Base-by-base conservation (phyloP, 2,113 vertebrate species). In the Alligator mississippiensis region DNA sequence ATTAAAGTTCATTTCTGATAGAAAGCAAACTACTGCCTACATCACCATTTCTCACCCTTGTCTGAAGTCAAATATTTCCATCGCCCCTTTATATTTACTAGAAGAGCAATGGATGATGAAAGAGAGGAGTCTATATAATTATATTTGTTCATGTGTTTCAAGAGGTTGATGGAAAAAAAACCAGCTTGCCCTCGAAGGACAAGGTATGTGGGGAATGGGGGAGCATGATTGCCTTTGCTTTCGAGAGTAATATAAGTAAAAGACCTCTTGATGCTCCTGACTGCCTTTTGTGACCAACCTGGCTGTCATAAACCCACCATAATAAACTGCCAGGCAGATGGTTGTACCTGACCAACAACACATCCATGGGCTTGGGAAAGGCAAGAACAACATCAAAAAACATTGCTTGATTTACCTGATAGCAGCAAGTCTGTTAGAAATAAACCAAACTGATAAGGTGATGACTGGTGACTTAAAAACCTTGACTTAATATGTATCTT, bases 181-280 rank as follows among this genome's bases (percentile, higher is more conserved):
- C 34, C 34, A 95, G 91, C 90, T 80, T 70, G 85, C 89, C 90
- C 80, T 84, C 55, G 80, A 75, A 96, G 85, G 76, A 59, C 90
- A 88, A 77, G 92, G 78, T 75, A 77, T 30, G 9, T 85, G 89
- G 79, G 72, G 79, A 93, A 58, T 85, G 80, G 94, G 90, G 16
- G 18, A 38, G 85, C 61, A 78, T 55, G 85, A 86, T 84, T 82
- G 47, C 81, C 89, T 92, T 86, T 88, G 81, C 66, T 86, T 79
- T 22, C n/a, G 92, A 91, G 92, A 91, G 90, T 93, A 94, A 93
- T 95, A 90, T 60, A 91, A 95, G 92, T 86, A 91, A 91, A 95
- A 92, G 95, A 95, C 88, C 85, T 92, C 74, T 91, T 75, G 88
- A 60, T 25, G 78, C 61, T 90, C 57, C 64, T 91, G 24, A 88